Percentiles rank a stretch among this genome's conserved stretches.
phyloP scores from a whole-genome alignment of 2,888 invertebrate genomes.

The Helobdella robusta region DNA sequence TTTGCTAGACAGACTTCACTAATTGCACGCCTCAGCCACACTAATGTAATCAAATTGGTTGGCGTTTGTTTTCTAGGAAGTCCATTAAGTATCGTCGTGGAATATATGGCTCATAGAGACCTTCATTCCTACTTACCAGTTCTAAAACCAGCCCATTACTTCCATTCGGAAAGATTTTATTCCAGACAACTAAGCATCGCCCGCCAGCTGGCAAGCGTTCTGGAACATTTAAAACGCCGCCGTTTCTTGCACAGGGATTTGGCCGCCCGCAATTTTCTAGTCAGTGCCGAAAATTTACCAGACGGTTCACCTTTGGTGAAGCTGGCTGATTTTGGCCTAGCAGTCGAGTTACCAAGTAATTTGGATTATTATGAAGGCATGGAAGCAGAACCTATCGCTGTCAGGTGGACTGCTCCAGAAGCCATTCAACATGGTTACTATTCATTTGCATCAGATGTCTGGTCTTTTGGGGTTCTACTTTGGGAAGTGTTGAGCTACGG shows the following conservation, averaged over 20 bases:
- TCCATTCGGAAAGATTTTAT: conserved; percentile 42
- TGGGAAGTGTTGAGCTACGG: conserved; percentile 99
- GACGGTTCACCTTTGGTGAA: conserved; percentile 82
- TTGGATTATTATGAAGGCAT: conserved; percentile 87
- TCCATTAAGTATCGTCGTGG: conserved; percentile 89
- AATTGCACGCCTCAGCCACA: conserved; percentile 84
- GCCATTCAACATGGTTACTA: conserved; percentile 94
- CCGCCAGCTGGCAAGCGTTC: conserved; percentile 51
- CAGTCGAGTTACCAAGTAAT: conserved; percentile 79
- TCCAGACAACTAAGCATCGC: conserved; percentile 78
- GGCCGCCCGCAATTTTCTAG: conserved; percentile 89
- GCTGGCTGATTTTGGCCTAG: conserved; percentile 91
- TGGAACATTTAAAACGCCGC: conserved; percentile 60
- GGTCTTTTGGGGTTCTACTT: conserved; percentile 96
- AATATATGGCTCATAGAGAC: conserved; percentile 89
- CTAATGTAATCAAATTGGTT: conserved; percentile 86
- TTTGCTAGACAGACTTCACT: conserved; percentile 86
- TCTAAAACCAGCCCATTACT: conserved; percentile 68
- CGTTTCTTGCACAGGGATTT: conserved; percentile 93
- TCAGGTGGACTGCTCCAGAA: conserved; percentile 99
- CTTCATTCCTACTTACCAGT: conserved; percentile 86
- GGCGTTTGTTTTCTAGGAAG: conserved; percentile 79
- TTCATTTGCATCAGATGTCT: conserved; percentile 92
- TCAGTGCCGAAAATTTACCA: conserved; percentile 46
- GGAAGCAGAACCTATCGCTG: conserved; percentile 81